Evolutionary conservation across 2,113 vertebrate genomes (phyloP), one percentile per base, ranked within the genome.

Genomic region (Alouatta palliata): DNA sequence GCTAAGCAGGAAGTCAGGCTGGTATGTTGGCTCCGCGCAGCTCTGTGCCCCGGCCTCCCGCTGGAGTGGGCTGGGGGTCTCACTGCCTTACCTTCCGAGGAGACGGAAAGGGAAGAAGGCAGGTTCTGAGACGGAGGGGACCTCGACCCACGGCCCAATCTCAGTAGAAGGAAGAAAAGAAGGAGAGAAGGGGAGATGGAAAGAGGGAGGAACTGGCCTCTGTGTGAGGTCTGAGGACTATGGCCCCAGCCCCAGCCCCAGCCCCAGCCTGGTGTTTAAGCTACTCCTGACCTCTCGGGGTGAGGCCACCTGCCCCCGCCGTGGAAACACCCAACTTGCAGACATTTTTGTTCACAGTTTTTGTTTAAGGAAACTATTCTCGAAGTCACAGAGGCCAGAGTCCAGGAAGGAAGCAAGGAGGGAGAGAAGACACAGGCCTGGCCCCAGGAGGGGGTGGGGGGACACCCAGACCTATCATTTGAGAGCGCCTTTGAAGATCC

Each of bases 11-110:
- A 37, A 7, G 32, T 3, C 14, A 5, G 16, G 1, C 27, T 3
- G 32, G 5, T 32, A 1, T 8, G n/a, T 14, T 45, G 40, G 6
- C 5, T 2, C 12, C 5, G 9, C 4, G 1, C 1, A 35, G 23
- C 2, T 10, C 21, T n/a, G 37, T 27, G 25, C 7, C 37, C 30
- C 21, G 35, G 8, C 58, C 54, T 64, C 54, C 37, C 13, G 37
- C 82, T n/a, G 6, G 1, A 52, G 35, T 13, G 17, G 10, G 27
- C 35, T 52, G 27, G 32, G 35, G 20, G 3, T 35, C 30, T 30
- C 9, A 1, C 43, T 40, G 19, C 12, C 82, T 25, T 25, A 45
- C 40, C 30, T 58, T 8, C 75, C 64, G 52, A 8, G 7, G 6
- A 66, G 43, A 17, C 4, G n/a, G 49, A 47, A 47, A 76, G 45